Evolutionary conservation across 2,888 invertebrate species (phyloP).

Genomic region (Drosophila kambysellisi): DNA sequence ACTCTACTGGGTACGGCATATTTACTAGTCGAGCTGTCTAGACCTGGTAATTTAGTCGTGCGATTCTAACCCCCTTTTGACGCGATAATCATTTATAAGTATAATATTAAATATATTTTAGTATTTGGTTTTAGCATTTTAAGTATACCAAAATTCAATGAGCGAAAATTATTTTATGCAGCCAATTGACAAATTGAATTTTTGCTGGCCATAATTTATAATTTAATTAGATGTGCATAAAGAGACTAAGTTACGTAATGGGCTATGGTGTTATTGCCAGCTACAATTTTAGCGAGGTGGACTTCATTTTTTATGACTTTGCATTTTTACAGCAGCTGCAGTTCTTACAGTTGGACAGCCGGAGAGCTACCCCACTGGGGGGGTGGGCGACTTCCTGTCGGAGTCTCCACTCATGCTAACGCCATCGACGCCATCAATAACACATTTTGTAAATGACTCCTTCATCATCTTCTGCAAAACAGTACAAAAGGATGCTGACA

Average conservation of each 20-base stretch:
- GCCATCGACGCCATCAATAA: constrained; percentile 83
- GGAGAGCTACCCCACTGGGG: constrained; percentile 36
- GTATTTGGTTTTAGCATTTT: background rate
- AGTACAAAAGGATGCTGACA: constrained; percentile 78
- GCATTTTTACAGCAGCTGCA: constrained; percentile 57
- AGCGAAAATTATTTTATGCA: background rate
- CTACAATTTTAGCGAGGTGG: background rate
- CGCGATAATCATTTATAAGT: background rate
- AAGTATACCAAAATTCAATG: background rate
- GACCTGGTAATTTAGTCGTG: background rate
- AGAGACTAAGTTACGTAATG: background rate
- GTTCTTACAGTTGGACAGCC: constrained; percentile 63
- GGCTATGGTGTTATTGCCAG: background rate
- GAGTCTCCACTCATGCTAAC: constrained; percentile 71
- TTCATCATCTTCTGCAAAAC: constrained; percentile 85
- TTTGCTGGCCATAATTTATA: background rate
- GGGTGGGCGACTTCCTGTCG: constrained; percentile 11
- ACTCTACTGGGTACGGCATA: background rate
- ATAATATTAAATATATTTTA: background rate
- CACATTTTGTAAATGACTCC: constrained; percentile 85
- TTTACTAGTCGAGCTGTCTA: background rate
- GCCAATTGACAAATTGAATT: background rate
- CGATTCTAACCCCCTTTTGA: background rate
- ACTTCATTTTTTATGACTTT: background rate
- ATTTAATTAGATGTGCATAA: background rate